Evolutionary conservation across 2,797 vertebrate species (phyloP), one percentile per base, ranked within the genome.

Genomic region (Melanotaenia nigrans): DNA sequence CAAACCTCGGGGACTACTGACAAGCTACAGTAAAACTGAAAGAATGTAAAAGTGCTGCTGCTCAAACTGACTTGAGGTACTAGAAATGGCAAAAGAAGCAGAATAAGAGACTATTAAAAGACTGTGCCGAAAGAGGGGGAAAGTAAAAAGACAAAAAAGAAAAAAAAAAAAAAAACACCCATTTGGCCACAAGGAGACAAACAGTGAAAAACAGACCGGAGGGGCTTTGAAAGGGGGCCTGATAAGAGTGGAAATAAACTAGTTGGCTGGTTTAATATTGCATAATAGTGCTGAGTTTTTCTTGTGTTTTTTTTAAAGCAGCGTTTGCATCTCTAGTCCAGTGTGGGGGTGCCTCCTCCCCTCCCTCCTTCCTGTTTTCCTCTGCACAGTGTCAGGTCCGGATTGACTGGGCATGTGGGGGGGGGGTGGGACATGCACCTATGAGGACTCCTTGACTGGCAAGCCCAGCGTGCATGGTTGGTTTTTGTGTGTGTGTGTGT

Each of bases 231-330:
- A 59, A 69, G 42, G 81, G 87, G 79, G 75, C 58, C 75, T 75
- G 59, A 75, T 84, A 67, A 79, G 77, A 75, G 81, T 75, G 67
- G 53, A 84, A 86, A 82, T 83, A 81, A 95, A 96, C 94, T 94
- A 90, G 95, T 97, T 97, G 97, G 97, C 97, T 98, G 97, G 97
- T 97, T 97, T 95, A 93, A 96, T 98, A 97, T 99, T 98, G 97
- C 97, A 99, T 98, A 98, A 97, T 95, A 96, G 97, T 96, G 96
- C 96, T 91, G 94, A 95, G 95, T 96, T 96, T 95, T 94, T 95
- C 93, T 96, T 87, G 85, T 83, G 88, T 85, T 14, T 56, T 28
- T 54, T 85, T 91, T 95, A 90, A 94, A 94, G 93, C 93, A 93
- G 96, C 85, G 90, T 94, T 94, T 95, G 95, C 90, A 94, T 94